phyloP scores from a whole-genome alignment of 1,140 invertebrate species.

The Asbolus verrucosus region DNA sequence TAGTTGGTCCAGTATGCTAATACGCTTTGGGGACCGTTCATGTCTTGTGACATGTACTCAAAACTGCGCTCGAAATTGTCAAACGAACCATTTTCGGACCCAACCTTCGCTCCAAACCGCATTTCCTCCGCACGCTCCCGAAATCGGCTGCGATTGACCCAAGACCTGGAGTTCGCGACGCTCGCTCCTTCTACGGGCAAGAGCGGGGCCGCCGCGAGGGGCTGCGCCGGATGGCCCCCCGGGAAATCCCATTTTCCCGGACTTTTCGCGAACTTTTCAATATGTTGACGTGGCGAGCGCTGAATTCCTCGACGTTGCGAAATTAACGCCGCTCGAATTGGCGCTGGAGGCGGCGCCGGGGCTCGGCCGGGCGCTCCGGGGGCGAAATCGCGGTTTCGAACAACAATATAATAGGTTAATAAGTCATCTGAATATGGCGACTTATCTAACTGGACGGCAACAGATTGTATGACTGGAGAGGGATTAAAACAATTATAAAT shows the following conservation, averaged over 20 bases:
- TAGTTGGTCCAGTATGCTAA: slow-evolving; percentile 41
- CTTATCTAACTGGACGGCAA: slow-evolving; percentile 59
- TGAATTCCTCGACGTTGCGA: slow-evolving; percentile 18
- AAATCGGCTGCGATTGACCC: no score
- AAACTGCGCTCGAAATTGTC: no score
- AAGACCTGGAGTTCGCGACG: no score
- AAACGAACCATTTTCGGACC: no score
- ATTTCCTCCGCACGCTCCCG: no score
- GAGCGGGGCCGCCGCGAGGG: neutral
- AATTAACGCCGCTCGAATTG: neutral
- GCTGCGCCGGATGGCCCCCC: neutral
- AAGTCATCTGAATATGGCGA: slow-evolving; percentile 65
- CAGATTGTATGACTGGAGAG: slow-evolving; percentile 55
- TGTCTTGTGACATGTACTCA: no score
- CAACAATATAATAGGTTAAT: slow-evolving; percentile 64
- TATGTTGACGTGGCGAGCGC: slow-evolving; percentile 63
- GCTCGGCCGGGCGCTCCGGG: slow-evolving; percentile 27
- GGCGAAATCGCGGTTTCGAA: slow-evolving; percentile 45
- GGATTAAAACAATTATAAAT: neutral
- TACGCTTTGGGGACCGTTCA: slow-evolving; percentile 29
- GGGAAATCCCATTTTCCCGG: no score
- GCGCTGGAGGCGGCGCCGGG: neutral
- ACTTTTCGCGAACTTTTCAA: slow-evolving; percentile 50
- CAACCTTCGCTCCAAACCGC: no score
- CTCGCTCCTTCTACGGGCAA: slow-evolving; percentile 13